These are phyloP conservation scores for Eupithecia dodoneata DNA, from an alignment of 2,888 invertebrate genomes.

Conservation along the genomic window DNA sequence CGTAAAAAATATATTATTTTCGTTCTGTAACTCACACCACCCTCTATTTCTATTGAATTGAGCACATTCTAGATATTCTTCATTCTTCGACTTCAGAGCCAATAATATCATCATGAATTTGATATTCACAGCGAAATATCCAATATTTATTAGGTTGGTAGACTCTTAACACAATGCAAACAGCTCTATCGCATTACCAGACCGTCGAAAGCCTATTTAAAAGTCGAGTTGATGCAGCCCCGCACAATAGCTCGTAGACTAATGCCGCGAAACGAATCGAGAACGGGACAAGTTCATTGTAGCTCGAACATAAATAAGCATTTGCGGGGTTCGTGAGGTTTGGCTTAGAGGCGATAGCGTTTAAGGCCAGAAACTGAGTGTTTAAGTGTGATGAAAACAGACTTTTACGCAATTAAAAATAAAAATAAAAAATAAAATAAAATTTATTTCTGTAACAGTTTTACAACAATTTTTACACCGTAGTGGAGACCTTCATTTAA, in stretches of 20 bases:
- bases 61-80: neutral
- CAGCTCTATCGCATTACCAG: constrained; percentile 58
- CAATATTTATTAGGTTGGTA: neutral
- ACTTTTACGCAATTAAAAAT: too few species aligned
- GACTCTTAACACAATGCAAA: constrained; percentile 25
- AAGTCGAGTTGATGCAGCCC: constrained; percentile 58
- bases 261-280: constrained; percentile 78
- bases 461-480: too few species aligned
- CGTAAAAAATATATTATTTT: too few species aligned
- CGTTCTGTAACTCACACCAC: too few species aligned
- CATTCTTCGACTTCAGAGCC: neutral
- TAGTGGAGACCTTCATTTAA: too few species aligned
- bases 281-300: constrained; percentile 75
- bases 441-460: too few species aligned
- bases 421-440: too few species aligned
- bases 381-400: too few species aligned
- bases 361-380: neutral
- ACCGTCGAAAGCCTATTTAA: constrained; percentile 64
- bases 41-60: too few species aligned
- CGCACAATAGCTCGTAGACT: constrained; percentile 66
- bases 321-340: constrained; percentile 72
- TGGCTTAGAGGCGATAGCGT: constrained; percentile 34
- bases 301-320: constrained; percentile 79
- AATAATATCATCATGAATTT: neutral
- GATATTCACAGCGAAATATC: neutral